These are phyloP conservation scores for Halichoerus grypus DNA, from an alignment of 2,113 vertebrate species.

Conservation along the genomic window DNA sequence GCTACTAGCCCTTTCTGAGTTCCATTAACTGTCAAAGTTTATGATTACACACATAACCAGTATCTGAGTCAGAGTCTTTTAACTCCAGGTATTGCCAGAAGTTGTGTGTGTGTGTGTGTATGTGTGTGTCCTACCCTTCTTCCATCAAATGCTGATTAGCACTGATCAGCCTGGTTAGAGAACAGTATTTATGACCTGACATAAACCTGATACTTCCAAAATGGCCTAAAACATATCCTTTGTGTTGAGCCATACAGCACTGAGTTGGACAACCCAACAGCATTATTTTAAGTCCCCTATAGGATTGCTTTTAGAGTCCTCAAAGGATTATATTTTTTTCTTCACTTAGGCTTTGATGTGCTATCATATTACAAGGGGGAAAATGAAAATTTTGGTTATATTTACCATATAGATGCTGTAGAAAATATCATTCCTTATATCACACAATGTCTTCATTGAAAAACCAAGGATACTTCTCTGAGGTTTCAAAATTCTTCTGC, in stretches of 20 bases:
- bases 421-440: background rate
- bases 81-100: background rate
- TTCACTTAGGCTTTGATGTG: background rate
- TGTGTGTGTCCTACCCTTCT: background rate
- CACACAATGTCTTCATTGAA: background rate
- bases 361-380: background rate
- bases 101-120: accelerated
- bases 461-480: background rate
- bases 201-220: background rate
- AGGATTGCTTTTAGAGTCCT: background rate
- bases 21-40: background rate
- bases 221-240: background rate
- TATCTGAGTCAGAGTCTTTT: slow-evolving; percentile 15
- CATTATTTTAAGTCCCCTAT: background rate
- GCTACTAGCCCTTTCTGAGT: background rate
- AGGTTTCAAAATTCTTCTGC: background rate
- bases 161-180: background rate
- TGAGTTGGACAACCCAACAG: background rate
- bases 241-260: background rate
- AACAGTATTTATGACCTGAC: background rate
- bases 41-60: background rate
- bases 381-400: background rate
- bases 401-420: background rate
- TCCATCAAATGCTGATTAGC: background rate
- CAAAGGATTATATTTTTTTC: background rate